These are phyloP conservation scores for Parazoanthus swiftii DNA, from an alignment of 92 coral and sea anemone genomes.

Conservation along the genomic window DNA sequence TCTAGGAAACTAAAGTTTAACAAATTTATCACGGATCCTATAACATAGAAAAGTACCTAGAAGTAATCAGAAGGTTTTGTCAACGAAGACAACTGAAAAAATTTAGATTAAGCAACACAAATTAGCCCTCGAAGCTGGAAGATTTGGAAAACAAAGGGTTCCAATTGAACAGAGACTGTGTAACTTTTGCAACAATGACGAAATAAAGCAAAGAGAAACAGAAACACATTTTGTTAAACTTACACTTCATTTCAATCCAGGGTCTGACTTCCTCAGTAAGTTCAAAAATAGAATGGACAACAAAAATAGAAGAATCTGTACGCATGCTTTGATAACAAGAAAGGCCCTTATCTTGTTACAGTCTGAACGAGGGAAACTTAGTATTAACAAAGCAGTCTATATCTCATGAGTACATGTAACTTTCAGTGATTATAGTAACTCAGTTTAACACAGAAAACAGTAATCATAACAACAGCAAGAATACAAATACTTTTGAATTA, in stretches of 20 bases:
- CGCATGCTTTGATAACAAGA: too few species aligned
- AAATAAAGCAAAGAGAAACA: not conserved
- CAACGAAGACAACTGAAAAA: not conserved
- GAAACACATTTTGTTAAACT: slow-evolving; percentile 34
- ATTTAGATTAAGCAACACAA: not conserved
- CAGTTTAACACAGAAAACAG: too few species aligned
- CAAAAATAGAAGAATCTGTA: too few species aligned
- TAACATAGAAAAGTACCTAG: too few species aligned
- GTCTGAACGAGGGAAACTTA: not conserved
- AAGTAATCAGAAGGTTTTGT: too few species aligned
- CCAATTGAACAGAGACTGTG: slow-evolving; percentile 9
- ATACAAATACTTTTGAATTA: too few species aligned
- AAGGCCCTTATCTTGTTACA: not conserved
- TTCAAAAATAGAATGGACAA: not conserved
- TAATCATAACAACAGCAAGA: too few species aligned
- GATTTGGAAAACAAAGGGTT: not conserved
- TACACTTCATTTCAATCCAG: not conserved
- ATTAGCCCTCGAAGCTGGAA: slow-evolving; percentile 38
- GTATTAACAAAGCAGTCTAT: too few species aligned
- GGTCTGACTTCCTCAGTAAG: not conserved
- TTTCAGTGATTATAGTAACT: too few species aligned
- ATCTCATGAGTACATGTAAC: too few species aligned
- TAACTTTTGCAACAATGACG: slow-evolving; percentile 12
- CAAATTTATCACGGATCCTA: too few species aligned
- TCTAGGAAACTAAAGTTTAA: too few species aligned